Percentiles rank a stretch among this genome's conserved stretches.
phyloP scores from a whole-genome alignment of 2,113 vertebrate species.

The Nannobrachium achirus region DNA sequence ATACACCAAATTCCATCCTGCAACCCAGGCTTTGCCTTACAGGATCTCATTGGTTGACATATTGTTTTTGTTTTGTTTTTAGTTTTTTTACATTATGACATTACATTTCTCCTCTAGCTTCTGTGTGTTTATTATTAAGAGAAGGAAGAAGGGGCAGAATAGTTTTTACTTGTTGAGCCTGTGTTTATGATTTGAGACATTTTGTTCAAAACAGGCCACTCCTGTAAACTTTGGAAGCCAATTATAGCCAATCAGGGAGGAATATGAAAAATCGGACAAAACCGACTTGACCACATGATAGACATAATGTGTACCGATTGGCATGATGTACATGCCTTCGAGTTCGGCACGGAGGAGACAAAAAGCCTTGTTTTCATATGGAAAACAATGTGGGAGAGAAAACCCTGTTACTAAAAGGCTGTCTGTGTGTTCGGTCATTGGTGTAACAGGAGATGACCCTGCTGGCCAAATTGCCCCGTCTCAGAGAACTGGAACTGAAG shows the following conservation, averaged over 20 bases:
- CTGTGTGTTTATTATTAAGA: not conserved
- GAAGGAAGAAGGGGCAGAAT: slow-evolving; percentile 1
- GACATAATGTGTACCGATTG: too few relatives aligned
- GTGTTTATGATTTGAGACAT: too few relatives aligned
- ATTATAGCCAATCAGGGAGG: too few relatives aligned
- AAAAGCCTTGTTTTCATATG: too few relatives aligned
- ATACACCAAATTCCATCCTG: slow-evolving; percentile 1
- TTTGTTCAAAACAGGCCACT: too few relatives aligned
- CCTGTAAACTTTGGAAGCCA: too few relatives aligned
- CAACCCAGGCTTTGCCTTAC: slow-evolving; percentile 12
- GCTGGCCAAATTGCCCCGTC: slow-evolving; percentile 74
- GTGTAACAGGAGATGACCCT: slow-evolving; percentile 84
- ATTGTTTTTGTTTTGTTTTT: slow-evolving; percentile 18
- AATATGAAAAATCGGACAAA: too few relatives aligned
- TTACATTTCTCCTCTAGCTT: slow-evolving; percentile 28
- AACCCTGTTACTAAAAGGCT: not conserved
- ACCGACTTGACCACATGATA: too few relatives aligned
- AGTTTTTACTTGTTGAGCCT: too few relatives aligned
- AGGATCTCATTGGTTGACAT: slow-evolving; percentile 36
- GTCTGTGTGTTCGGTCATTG: slow-evolving; percentile 1
- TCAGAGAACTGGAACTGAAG: slow-evolving; percentile 84
- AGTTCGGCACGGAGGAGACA: too few relatives aligned
- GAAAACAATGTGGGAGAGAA: not conserved
- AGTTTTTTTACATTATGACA: slow-evolving; percentile 23
- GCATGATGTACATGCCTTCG: too few relatives aligned